A percentile compares a stretch with the other conserved stretches of the same genome.
phyloP scores from a whole-genome alignment of 2,113 vertebrate genomes.

The Actinemys pallida region DNA sequence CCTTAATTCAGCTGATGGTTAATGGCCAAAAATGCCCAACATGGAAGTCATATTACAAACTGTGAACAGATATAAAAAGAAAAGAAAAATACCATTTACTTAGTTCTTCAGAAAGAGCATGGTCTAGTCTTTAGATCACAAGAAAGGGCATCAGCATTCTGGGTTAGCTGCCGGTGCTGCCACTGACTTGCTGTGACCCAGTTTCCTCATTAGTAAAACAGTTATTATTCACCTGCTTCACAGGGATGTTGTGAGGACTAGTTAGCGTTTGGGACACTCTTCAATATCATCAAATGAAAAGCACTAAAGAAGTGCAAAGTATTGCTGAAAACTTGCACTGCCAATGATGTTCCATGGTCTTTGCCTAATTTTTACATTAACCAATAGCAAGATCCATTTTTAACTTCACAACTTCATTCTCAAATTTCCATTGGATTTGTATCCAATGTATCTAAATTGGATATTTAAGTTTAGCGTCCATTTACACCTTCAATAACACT shows the following conservation, averaged over 20 bases:
- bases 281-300: background rate
- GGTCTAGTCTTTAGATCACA: background rate
- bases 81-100: constrained; percentile 37
- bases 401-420: background rate
- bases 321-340: background rate
- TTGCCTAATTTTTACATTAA: background rate
- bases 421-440: background rate
- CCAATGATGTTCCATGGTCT: background rate
- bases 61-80: background rate
- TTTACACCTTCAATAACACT: background rate
- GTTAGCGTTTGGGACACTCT: background rate
- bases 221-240: background rate
- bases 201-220: background rate
- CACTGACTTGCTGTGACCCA: background rate
- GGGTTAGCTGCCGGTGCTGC: background rate
- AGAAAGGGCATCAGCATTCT: background rate
- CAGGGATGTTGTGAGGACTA: background rate
- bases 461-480: background rate
- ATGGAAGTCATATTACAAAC: constrained; percentile 2
- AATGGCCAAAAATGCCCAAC: constrained; percentile 13
- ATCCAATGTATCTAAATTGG: background rate
- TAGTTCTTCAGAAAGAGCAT: background rate
- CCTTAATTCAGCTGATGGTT: constrained; percentile 25
- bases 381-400: background rate
- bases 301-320: background rate